A percentile compares a stretch with the other conserved stretches of the same genome.
These are phyloP conservation scores for Adoxophyes honmai DNA, from an alignment of 1,140 invertebrate genomes.

Conservation along the genomic window DNA sequence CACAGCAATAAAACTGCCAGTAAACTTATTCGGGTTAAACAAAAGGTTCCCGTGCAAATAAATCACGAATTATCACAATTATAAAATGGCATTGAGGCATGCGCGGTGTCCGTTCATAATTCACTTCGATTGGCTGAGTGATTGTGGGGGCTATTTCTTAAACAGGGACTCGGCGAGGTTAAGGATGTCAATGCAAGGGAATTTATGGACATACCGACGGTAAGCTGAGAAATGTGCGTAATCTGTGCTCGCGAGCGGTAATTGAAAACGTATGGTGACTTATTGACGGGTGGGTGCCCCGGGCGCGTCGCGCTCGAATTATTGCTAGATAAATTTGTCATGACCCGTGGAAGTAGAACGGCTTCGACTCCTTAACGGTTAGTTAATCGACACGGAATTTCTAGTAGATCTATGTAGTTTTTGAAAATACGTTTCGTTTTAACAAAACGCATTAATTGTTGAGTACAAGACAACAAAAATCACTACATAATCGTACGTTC, in stretches of 20 bases:
- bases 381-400: neutral
- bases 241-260: conserved; percentile 10
- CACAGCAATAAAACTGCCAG: too few species aligned
- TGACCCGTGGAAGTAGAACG: neutral
- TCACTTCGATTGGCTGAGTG: conserved; percentile 14
- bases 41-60: neutral
- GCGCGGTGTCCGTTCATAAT: conserved; percentile 9
- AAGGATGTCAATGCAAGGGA: conserved; percentile 10
- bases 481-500: too few species aligned
- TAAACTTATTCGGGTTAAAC: neutral
- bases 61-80: conserved; percentile 13
- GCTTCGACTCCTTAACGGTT: neutral
- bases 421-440: too few species aligned
- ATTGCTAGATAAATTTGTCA: conserved; percentile 8
- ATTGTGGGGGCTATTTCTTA: conserved; percentile 11
- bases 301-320: neutral
- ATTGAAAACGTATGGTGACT: conserved; percentile 13
- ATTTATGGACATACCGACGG: conserved; percentile 10
- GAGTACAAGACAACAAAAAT: too few species aligned
- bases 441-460: too few species aligned
- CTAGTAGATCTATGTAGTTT: too few species aligned
- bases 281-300: conserved; percentile 8
- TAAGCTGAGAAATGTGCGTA: conserved; percentile 15
- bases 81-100: neutral
- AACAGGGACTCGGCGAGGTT: conserved; percentile 13